phyloP scores from a whole-genome alignment of 2,113 vertebrate genomes.

The Grantiella picta region DNA sequence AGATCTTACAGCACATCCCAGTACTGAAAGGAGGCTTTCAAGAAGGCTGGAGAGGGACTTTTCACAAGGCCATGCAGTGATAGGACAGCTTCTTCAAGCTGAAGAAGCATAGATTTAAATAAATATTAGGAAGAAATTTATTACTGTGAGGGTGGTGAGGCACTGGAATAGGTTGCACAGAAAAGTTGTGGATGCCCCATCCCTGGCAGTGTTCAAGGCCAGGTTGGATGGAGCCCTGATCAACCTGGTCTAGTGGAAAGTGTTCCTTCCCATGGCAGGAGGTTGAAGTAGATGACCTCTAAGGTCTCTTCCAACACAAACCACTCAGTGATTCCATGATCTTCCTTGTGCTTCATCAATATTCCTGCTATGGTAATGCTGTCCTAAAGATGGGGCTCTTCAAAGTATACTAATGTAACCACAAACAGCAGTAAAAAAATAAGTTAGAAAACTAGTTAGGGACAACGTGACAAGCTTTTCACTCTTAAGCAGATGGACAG shows the following conservation, averaged over 20 bases:
- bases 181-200: neutral
- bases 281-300: neutral
- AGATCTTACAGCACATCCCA: neutral
- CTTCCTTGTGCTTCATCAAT: neutral
- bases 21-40: accelerated
- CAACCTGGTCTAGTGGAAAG: neutral
- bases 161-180: neutral
- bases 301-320: neutral
- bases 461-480: neutral
- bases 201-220: neutral
- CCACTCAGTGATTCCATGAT: neutral
- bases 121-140: neutral
- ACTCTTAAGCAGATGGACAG: neutral
- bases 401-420: neutral
- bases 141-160: neutral
- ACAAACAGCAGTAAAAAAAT: neutral
- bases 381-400: neutral
- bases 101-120: neutral
- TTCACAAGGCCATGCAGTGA: neutral
- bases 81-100: neutral
- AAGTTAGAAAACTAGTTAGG: neutral
- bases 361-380: neutral
- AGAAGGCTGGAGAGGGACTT: neutral
- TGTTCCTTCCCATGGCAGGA: neutral
- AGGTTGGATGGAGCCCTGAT: neutral